phyloP scores from a whole-genome alignment of 2,113 vertebrate species.

The Oceanodroma tethys region DNA sequence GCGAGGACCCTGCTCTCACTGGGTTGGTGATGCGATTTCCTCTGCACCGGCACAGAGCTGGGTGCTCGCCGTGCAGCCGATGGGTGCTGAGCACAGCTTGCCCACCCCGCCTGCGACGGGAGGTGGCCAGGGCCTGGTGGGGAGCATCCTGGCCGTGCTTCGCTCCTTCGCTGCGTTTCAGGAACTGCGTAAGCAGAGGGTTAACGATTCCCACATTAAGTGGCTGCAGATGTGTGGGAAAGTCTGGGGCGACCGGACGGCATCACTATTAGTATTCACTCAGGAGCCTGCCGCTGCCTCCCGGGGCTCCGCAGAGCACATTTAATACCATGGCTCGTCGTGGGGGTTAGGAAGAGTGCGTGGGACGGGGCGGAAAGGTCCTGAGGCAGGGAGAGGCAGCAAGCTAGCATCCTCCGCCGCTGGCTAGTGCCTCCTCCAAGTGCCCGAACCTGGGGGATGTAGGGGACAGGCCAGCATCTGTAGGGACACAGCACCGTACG shows the following conservation, averaged over 20 bases:
- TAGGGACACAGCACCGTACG: rapidly evolving
- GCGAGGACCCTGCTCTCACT: background rate
- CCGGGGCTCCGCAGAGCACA: constrained; percentile 16
- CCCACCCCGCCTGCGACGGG: background rate
- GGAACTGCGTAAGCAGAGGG: background rate
- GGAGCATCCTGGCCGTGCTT: background rate
- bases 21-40: rapidly evolving
- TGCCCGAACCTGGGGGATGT: rapidly evolving
- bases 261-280: constrained; percentile 63
- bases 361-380: background rate
- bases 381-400: background rate
- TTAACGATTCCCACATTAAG: constrained; percentile 66
- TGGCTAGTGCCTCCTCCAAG: background rate
- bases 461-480: background rate
- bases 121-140: background rate
- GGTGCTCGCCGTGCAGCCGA: rapidly evolving
- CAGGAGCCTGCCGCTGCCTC: constrained; percentile 45
- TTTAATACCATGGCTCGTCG: background rate
- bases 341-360: constrained; percentile 17
- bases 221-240: constrained; percentile 75
- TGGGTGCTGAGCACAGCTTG: background rate
- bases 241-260: constrained; percentile 53
- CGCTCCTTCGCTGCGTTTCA: rapidly evolving
- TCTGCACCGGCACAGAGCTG: background rate
- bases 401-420: background rate